Conservation (phyloP, 1,140 invertebrate species). For the Myzus persicae region DNA sequence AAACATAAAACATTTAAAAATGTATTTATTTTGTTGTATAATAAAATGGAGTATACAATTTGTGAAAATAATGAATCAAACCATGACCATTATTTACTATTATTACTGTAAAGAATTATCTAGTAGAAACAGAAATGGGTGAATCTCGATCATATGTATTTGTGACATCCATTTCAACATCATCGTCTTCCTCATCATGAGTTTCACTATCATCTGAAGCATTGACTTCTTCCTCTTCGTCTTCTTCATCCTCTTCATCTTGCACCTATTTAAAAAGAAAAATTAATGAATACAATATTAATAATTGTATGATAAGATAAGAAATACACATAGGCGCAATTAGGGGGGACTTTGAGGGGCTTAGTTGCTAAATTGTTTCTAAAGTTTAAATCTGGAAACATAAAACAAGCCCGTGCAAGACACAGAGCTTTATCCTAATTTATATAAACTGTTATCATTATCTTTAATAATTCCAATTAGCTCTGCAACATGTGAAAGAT, state of each 20-base stretch:
- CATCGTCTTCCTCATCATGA: slow-evolving; percentile 74
- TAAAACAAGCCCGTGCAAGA: no score
- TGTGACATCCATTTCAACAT: slow-evolving; percentile 68
- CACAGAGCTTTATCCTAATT: no score
- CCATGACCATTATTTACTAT: not conserved
- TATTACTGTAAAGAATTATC: not conserved
- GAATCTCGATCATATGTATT: slow-evolving; percentile 60
- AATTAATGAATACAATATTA: not conserved
- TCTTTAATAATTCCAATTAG: no score
- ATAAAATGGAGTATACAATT: not conserved
- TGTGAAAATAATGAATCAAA: not conserved
- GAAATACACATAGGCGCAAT: no score
- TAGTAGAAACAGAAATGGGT: slow-evolving; percentile 41
- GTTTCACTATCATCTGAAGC: slow-evolving; percentile 74
- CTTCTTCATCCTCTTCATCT: slow-evolving; percentile 68
- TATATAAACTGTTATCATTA: no score
- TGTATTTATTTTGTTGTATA: not conserved
- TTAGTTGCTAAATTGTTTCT: no score
- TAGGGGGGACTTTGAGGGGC: no score
- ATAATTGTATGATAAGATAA: no score
- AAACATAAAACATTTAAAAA: not conserved
- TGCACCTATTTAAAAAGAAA: slow-evolving; percentile 63
- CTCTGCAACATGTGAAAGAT: no score
- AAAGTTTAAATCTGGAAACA: no score
- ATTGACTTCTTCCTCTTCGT: slow-evolving; percentile 72